Base-by-base conservation (phyloP, 2,888 invertebrate species). In the Macrophya annulata region DNA sequence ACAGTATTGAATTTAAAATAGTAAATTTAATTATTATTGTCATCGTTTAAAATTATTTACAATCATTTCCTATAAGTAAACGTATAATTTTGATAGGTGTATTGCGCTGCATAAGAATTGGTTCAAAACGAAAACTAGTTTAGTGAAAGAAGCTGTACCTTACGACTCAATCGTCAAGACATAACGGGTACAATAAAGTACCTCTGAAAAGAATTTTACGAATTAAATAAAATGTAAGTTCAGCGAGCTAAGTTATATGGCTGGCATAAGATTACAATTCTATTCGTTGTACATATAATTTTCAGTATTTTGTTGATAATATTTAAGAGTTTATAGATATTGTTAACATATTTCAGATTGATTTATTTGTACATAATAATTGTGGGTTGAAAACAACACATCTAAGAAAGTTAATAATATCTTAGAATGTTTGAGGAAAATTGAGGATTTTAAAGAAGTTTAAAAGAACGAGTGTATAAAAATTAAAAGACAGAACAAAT, bases 291-390 rank as follows among this genome's bases (percentile, higher is more conserved):
- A 89, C 84, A 89, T 89, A 88, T 88, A 88, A 88, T 88, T 83
- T 89, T 88, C 89, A 89, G 89, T 89, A 89, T 89, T 89, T 86
- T 88, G 89, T 89, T 89, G 88, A 88, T 88, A 87, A 88, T 87
- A 85, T 88, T 89, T 89, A 89, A 89, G 88, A 89, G 89, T 89
- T 88, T 89, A 89, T 89, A 88, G 88, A 89, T 88, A 88, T 89
- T 89, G 89, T 89, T 88, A 84, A 88, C 86, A 87, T 88, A 87
- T 87, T 88, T 88, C 85, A 88, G 88, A 88, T 88, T 88, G 88
- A 88, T 89, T 89, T 89, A 88, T 89, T 88, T 88, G 88, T 88
- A 89, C 85, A 87, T 87, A 87, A 88, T 87, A 88, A 86, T 85
- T 86, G 87, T 85, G 85, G 86, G 84, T 74, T 62, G 55, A 82